Conservation (phyloP, 2,797 vertebrate genomes). For the Phoeniculus purpureus region DNA sequence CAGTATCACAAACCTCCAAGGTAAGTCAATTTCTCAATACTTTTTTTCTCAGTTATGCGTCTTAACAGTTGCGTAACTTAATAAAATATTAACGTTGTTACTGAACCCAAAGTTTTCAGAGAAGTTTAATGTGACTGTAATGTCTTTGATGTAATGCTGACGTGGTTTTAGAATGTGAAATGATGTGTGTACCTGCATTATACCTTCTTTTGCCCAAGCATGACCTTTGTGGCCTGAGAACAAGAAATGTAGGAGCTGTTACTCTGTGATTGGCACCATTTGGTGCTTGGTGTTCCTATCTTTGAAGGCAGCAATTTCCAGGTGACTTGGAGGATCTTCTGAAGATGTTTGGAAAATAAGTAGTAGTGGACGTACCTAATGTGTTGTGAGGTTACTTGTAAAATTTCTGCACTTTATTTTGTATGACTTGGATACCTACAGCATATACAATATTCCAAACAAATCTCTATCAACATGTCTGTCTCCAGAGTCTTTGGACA, state of each 20-base stretch:
- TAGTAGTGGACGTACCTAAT: neutral
- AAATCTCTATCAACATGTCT: neutral
- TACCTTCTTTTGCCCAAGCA: rapidly evolving
- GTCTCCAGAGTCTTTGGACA: neutral
- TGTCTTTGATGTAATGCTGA: neutral
- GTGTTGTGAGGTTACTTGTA: neutral
- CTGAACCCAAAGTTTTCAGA: neutral
- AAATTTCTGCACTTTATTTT: neutral
- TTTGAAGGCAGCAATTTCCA: neutral
- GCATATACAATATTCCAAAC: no score
- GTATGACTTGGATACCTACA: neutral
- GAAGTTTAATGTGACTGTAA: neutral
- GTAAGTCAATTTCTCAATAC: conserved; percentile 74
- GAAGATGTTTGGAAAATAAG: neutral
- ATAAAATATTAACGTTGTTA: neutral
- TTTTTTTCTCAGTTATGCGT: neutral
- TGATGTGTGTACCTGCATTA: neutral
- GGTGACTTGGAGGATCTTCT: neutral
- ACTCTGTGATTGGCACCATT: neutral
- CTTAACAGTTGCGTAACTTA: neutral
- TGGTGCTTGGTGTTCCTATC: neutral
- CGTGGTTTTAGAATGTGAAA: neutral
- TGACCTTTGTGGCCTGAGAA: neutral
- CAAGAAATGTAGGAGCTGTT: neutral
- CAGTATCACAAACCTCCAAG: conserved; percentile 92